phyloP scores from a whole-genome alignment of 2,888 invertebrate genomes.

The Adelognathus sp. region DNA sequence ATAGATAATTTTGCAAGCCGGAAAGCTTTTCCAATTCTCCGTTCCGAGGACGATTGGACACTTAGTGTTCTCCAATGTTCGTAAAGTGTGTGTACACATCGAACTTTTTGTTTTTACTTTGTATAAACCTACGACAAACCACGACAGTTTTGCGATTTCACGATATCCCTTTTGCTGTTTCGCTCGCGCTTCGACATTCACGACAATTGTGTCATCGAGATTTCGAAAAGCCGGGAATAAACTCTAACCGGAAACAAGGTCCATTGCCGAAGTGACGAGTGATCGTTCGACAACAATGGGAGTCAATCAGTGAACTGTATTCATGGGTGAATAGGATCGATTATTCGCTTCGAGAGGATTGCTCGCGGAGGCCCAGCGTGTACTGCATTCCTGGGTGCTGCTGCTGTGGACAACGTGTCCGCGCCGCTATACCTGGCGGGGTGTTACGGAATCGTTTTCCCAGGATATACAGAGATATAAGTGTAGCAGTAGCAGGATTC shows the following conservation, averaged over 20 bases:
- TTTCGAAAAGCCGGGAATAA: constrained; percentile 62
- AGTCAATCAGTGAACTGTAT: constrained; percentile 78
- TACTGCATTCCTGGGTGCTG: constrained; percentile 27
- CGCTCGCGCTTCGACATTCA: constrained; percentile 52
- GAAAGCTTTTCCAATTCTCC: too few species aligned
- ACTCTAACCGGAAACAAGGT: constrained; percentile 66
- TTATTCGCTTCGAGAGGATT: constrained; percentile 71
- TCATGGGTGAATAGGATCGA: constrained; percentile 76
- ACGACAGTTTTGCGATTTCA: too few species aligned
- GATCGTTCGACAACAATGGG: constrained; percentile 77
- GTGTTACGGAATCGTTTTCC: constrained; percentile 37
- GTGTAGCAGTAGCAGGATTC: neutral
- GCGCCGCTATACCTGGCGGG: neutral
- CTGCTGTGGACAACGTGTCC: constrained; percentile 8
- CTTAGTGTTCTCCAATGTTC: too few species aligned
- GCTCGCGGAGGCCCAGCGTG: constrained; percentile 36
- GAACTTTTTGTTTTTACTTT: too few species aligned
- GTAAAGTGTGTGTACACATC: too few species aligned
- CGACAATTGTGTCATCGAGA: constrained; percentile 49
- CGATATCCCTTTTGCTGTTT: too few species aligned
- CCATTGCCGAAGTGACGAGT: constrained; percentile 74
- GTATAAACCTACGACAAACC: too few species aligned
- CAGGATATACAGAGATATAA: constrained; percentile 11
- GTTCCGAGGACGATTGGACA: too few species aligned
- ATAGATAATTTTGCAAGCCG: too few species aligned